Conservation (phyloP, 1,140 invertebrate genomes). For the Drosophila varians region DNA sequence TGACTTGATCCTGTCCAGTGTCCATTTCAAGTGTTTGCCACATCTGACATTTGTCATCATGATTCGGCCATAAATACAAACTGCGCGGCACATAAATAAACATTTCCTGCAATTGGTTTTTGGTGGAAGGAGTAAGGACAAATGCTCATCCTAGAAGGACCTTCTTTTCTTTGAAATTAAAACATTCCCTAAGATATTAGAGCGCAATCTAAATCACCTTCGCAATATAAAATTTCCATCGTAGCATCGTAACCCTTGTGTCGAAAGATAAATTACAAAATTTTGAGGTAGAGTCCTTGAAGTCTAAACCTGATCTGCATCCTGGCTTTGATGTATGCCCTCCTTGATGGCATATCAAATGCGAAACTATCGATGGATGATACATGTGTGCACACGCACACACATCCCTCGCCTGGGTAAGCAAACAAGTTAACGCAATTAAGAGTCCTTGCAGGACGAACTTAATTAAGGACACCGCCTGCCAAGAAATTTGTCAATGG, state of each 20-base stretch:
- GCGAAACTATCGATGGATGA: slow-evolving; percentile 75
- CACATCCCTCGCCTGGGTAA: slow-evolving; percentile 32
- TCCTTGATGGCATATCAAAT: slow-evolving; percentile 65
- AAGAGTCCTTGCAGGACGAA: slow-evolving; percentile 47
- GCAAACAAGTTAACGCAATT: slow-evolving; percentile 66
- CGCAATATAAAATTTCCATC: background rate
- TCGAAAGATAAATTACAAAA: slow-evolving; percentile 52
- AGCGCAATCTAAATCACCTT: background rate
- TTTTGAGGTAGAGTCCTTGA: slow-evolving; percentile 20
- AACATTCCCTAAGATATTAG: background rate
- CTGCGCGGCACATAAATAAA: slow-evolving; percentile 72
- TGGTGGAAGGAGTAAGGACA: background rate
- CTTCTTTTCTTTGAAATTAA: background rate
- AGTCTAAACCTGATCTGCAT: background rate
- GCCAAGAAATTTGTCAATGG: slow-evolving; percentile 70
- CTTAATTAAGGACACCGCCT: slow-evolving; percentile 66
- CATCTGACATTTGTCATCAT: slow-evolving; percentile 80
- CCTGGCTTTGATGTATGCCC: slow-evolving; percentile 66
- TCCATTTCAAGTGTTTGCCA: slow-evolving; percentile 75
- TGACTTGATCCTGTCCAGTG: slow-evolving; percentile 36
- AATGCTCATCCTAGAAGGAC: background rate
- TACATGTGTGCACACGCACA: slow-evolving; percentile 36
- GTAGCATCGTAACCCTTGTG: background rate
- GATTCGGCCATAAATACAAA: slow-evolving; percentile 81
- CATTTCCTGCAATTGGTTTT: slow-evolving; percentile 47